A percentile compares a stretch with the other conserved stretches of the same genome.
Evolutionary conservation across 1,140 invertebrate species (phyloP).

Genomic region (Whitmania pigra): DNA sequence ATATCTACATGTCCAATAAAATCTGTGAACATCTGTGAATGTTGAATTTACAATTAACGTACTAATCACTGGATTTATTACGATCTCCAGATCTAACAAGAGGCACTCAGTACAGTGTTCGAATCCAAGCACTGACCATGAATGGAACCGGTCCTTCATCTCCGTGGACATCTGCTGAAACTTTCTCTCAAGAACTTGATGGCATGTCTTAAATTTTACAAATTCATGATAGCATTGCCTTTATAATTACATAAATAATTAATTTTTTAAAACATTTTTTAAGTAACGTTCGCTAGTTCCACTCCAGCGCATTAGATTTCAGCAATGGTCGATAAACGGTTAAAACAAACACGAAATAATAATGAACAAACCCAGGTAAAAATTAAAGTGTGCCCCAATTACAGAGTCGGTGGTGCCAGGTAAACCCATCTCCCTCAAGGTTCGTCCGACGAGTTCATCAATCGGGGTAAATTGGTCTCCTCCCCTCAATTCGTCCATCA

Average conservation of each 20-base stretch:
- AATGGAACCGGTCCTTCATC: constrained; percentile 87
- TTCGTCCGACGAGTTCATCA: constrained; percentile 61
- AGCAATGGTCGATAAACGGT: not conserved
- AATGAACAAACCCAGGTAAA: not conserved
- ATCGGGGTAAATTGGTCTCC: constrained; percentile 79
- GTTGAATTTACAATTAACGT: too few species aligned
- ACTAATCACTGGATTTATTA: not conserved
- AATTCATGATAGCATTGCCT: not conserved
- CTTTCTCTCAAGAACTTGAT: constrained; percentile 53
- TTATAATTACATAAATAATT: not conserved
- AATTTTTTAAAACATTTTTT: not conserved
- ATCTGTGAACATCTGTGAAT: too few species aligned
- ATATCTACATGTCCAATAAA: not conserved
- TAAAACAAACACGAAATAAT: too few species aligned
- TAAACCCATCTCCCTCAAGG: constrained; percentile 62
- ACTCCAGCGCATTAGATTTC: not conserved
- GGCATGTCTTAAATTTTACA: constrained; percentile 30
- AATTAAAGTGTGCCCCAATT: constrained; percentile 18
- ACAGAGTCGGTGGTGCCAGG: constrained; percentile 68
- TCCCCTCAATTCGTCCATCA: constrained; percentile 54
- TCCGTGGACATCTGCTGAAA: constrained; percentile 72
- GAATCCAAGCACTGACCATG: constrained; percentile 75
- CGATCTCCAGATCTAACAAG: constrained; percentile 52
- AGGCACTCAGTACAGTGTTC: constrained; percentile 66
- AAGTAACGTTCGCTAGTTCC: not conserved